Base-by-base conservation (phyloP, 1,140 invertebrate species). In the Formica exsecta region DNA sequence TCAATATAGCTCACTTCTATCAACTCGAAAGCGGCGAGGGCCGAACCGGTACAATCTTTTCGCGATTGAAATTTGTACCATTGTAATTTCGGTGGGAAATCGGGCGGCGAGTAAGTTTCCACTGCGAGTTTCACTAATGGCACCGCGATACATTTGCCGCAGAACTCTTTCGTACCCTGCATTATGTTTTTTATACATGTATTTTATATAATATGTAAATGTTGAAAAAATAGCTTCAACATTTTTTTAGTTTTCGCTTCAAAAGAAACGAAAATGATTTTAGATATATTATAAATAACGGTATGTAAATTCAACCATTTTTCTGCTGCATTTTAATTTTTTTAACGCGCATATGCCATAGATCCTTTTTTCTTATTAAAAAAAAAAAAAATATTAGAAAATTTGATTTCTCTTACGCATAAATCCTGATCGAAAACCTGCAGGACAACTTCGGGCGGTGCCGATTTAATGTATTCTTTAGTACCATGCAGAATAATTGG, bases 21-120 rank as follows among this genome's bases (percentile, higher is more conserved):
- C 29, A 96, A 92, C 91, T 97, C 96, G 79, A 96, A 95, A 19
- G 96, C 96, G 75, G 96, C 96, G 8, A 96, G 92, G n/a, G 96
- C 90, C 85, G 95, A 95, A 7, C 95, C 96, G 25, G 90, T 93
- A 61, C 90, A 91, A 89, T 95, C 94, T 44, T 92, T 89, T 36
- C 95, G 94, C 51, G 93, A 94, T 54, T 92, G 91, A 41, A 97
- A 92, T 83, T 95, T 94, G 80, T 95, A 94, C 96, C 96, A 96
- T 61, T 94, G 91, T 22, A 97, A 90, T 89, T 95, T 96, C 1
- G 96, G 95, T 48, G 96, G 95, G 85, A 95, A 95, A 92, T 96
- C 94, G 41, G 95, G 94, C 29, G 89, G 85, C 57, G 86, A 91
- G 89, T 96, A 95, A 41, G 93, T 89, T 90, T 96, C 94, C 41